Conservation (phyloP, 1,140 invertebrate species). For the Danaus melanippus region DNA sequence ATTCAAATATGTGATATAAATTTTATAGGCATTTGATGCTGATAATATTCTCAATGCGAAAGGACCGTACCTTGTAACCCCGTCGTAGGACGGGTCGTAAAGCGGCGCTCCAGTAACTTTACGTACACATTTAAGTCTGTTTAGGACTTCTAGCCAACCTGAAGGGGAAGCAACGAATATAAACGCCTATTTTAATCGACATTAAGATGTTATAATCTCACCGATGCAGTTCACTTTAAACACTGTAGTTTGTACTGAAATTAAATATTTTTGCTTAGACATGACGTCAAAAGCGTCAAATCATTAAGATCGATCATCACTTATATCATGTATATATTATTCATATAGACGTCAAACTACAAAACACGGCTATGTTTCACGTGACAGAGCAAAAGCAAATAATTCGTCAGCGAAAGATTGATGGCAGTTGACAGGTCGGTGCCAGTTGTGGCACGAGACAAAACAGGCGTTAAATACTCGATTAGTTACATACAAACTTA, state of each 20-base stretch:
- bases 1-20: too few species aligned
- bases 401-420: slow-evolving; percentile 5
- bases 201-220: too few species aligned
- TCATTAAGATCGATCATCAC: too few species aligned
- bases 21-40: too few species aligned
- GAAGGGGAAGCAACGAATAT: slow-evolving; percentile 16
- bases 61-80: slow-evolving; percentile 1
- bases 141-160: slow-evolving; percentile 29
- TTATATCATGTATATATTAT: too few species aligned
- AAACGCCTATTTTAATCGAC: slow-evolving; percentile 19
- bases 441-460: slow-evolving; percentile 13
- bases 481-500: slow-evolving; percentile 32
- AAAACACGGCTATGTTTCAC: too few species aligned
- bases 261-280: too few species aligned
- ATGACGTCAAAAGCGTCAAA: too few species aligned
- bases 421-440: slow-evolving; percentile 10
- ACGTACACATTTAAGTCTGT: slow-evolving; percentile 42
- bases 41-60: background rate
- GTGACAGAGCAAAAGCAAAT: background rate
- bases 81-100: slow-evolving; percentile 34
- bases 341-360: too few species aligned
- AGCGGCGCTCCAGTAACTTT: slow-evolving; percentile 34
- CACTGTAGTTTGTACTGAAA: too few species aligned
- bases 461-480: slow-evolving; percentile 22
- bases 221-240: too few species aligned